Conservation (phyloP, 2,888 invertebrate species). For the Drosophila peninsularis region DNA sequence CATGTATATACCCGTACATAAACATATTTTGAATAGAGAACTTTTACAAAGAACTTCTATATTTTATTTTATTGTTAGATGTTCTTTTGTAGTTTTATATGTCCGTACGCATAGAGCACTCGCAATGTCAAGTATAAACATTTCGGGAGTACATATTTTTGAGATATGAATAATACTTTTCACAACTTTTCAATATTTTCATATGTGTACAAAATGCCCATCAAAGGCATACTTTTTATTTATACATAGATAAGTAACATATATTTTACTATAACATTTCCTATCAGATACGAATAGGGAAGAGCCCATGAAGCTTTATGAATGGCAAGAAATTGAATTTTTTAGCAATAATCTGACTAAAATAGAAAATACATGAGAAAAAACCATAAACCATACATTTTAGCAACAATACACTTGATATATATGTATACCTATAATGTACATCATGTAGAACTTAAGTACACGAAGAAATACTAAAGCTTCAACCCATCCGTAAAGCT, state of each 20-base stretch:
- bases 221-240: conserved; percentile 42
- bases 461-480: conserved; percentile 25
- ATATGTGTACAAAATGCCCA: conserved; percentile 30
- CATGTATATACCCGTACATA: conserved; percentile 44
- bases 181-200: conserved; percentile 50
- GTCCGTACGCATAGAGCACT: conserved; percentile 26
- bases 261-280: conserved; percentile 63
- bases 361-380: background rate
- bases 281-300: conserved; percentile 29
- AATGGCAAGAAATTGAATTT: conserved; percentile 27
- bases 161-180: conserved; percentile 66
- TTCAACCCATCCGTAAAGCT: conserved; percentile 32
- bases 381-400: background rate
- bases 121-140: conserved; percentile 41
- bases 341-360: conserved; percentile 13
- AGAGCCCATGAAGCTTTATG: conserved; percentile 64
- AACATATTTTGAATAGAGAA: conserved; percentile 68
- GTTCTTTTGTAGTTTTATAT: conserved; percentile 74
- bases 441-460: conserved; percentile 4
- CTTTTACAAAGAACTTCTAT: conserved; percentile 65
- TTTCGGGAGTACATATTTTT: conserved; percentile 64
- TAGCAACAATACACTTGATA: conserved; percentile 16
- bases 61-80: conserved; percentile 48
- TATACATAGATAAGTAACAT: conserved; percentile 45
- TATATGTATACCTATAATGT: conserved; percentile 6